Base-by-base conservation (phyloP, 2,888 invertebrate genomes). In the Lasioglossum calceatum region DNA sequence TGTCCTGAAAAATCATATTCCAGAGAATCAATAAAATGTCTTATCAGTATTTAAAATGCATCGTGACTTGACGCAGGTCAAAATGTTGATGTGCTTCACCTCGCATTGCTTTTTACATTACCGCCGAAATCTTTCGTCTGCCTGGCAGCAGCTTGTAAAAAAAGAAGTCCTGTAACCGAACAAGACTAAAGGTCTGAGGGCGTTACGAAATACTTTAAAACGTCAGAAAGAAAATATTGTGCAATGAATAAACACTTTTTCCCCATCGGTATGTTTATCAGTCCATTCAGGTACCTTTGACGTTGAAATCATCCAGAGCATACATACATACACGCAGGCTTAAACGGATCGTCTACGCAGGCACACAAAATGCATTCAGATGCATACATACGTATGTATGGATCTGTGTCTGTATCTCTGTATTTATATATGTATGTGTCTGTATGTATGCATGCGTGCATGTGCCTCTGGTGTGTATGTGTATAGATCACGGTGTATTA, bases 281-380 rank as follows among this genome's bases (percentile, higher is more conserved):
- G 91, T 89, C 92, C 92, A 90, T 94, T 91, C 94, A 94, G 93
- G 94, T 94, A 94, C 94, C 92, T 94, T 93, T 93, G 94, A 94
- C 94, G 93, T 92, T 92, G 91, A 92, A 88, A 87, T 86, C 83
- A 85, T 86, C 42, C 39, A 71, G n/a, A 39, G 23, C 39, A 81
- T 78, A 85, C 81, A 85, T 47, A 47, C 64, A 85, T 79, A 76
- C 82, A 71, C 71, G 78, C 74, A 36, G 23, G 36, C 67, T 67
- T 67, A 19, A 67, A 36, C 36, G 10, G 36, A 67, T 67, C 67
- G 77, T 54, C 44, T 47, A 67, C 36, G 54, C 73, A 75, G 61
- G 54, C 72, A 47, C 70, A 71, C n/a, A 54, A 44, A 44, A 75
- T 70, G 50, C 47, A 42, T 27, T 32, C n/a, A 10, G 3, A 16